These are phyloP conservation scores for Aphelinus atriplicis DNA, from an alignment of 1,140 invertebrate species.

Conservation along the genomic window DNA sequence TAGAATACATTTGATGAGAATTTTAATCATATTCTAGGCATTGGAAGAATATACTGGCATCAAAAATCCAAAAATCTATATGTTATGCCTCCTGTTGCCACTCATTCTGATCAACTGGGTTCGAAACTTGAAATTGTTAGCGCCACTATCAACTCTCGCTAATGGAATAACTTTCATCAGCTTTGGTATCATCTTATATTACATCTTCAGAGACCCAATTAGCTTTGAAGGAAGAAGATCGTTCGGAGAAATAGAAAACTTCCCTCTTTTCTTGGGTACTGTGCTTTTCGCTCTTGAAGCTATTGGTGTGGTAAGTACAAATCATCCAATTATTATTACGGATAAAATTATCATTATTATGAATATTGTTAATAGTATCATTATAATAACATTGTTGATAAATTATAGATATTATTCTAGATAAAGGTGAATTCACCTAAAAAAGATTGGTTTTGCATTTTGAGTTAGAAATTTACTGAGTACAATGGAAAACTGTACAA, in stretches of 20 bases:
- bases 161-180: slow-evolving; percentile 74
- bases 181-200: slow-evolving; percentile 77
- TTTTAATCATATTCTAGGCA: too few relatives aligned
- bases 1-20: too few relatives aligned
- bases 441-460: too few relatives aligned
- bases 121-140: slow-evolving; percentile 77
- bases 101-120: slow-evolving; percentile 78
- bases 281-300: slow-evolving; percentile 83
- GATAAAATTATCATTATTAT: too few relatives aligned
- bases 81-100: slow-evolving; percentile 74
- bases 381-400: too few relatives aligned
- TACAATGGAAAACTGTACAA: neutral
- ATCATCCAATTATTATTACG: too few relatives aligned
- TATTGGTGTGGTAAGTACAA: slow-evolving; percentile 72
- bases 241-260: slow-evolving; percentile 65
- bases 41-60: neutral
- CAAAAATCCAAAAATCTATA: slow-evolving; percentile 69
- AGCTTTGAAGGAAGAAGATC: slow-evolving; percentile 63
- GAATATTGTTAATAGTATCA: too few relatives aligned
- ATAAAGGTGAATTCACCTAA: too few relatives aligned
- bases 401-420: too few relatives aligned
- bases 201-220: slow-evolving; percentile 69
- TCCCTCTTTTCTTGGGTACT: slow-evolving; percentile 78
- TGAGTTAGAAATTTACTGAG: too few relatives aligned
- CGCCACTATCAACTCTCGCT: slow-evolving; percentile 79